Base-by-base conservation (phyloP, 1,140 invertebrate genomes). In the Danaus plexippus region DNA sequence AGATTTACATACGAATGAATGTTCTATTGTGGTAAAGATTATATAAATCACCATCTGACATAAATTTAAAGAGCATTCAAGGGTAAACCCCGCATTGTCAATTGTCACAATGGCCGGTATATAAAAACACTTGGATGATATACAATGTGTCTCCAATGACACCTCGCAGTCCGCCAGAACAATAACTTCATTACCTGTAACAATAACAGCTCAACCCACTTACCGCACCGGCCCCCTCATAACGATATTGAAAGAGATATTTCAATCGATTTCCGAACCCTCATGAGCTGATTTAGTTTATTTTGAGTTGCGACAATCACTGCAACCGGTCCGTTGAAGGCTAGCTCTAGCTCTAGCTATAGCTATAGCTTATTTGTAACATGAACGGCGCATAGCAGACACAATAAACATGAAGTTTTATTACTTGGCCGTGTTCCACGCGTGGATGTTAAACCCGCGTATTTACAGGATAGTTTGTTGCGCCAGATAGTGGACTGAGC, bases 391-490 rank as follows among this genome's bases (percentile, higher is more conserved):
- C 71, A 67, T 63, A 74, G 73, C 68, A 67, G 74, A 78, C 75
- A 80, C 72, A 80, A 80, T 86, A 82, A 84, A 86, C 80, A 84
- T 80, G 69, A 77, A 76, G 77, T 84, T 85, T 84, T 85, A 85
- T 84, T 78, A 77, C 79, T 84, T 85, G 82, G 82, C 82, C 72
- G 71, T 73, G 77, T 82, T 84, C 80, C 82, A 86, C 72, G 74
- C 71, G 71, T 64, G 74, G 67, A 71, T 69, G 72, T 76, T 82
- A 77, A 80, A 75, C 73, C 72, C 71, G 77, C 61, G 74, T 81
- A 81, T 81, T 81, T 81, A 77, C 74, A 73, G 64, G 69, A 73
- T 75, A 69, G 71, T 68, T 69, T 67, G 68, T 67, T 73, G 70
- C 70, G 62, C 57, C 54, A 53, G 51, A 57, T 57, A 61, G 54